Evolutionary conservation across 1,140 invertebrate genomes (phyloP).

Genomic region (Zaprionus ghesquierei): DNA sequence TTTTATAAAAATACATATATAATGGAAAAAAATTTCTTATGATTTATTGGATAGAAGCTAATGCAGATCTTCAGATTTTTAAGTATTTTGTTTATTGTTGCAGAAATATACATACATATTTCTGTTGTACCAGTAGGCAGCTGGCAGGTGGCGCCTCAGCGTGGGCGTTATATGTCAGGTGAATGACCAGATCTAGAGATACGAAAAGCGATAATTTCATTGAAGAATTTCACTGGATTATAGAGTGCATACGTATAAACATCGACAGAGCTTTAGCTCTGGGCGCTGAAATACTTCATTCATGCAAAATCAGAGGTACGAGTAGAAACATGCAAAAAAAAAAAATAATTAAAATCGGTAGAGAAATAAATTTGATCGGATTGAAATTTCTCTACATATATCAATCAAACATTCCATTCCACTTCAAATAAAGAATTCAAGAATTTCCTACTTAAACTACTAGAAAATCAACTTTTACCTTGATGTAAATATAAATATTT

Average conservation of each 20-base stretch:
- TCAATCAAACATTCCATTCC: too few relatives aligned
- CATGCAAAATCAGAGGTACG: too few relatives aligned
- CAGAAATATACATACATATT: slow-evolving; percentile 1
- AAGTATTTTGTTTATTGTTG: slow-evolving; percentile 15
- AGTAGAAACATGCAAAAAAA: too few relatives aligned
- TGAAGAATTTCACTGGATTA: slow-evolving; percentile 13
- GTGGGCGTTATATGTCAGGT: slow-evolving; percentile 21
- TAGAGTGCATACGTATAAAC: slow-evolving; percentile 26
- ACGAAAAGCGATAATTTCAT: slow-evolving; percentile 29
- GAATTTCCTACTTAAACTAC: too few relatives aligned
- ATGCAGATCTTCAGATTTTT: neutral
- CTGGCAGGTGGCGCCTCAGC: slow-evolving; percentile 29
- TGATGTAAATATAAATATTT: neutral
- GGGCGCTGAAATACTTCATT: slow-evolving; percentile 18
- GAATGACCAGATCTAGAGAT: slow-evolving; percentile 27
- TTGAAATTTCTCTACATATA: too few relatives aligned
- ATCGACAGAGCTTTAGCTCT: neutral
- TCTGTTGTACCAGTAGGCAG: slow-evolving; percentile 6
- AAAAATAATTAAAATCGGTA: neutral
- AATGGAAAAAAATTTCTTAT: neutral
- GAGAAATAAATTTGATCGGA: too few relatives aligned
- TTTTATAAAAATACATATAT: neutral
- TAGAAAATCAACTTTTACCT: too few relatives aligned
- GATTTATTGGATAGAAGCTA: neutral
- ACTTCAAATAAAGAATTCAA: too few relatives aligned